phyloP scores from a whole-genome alignment of 2,113 vertebrate genomes.

The Candoia aspera region DNA sequence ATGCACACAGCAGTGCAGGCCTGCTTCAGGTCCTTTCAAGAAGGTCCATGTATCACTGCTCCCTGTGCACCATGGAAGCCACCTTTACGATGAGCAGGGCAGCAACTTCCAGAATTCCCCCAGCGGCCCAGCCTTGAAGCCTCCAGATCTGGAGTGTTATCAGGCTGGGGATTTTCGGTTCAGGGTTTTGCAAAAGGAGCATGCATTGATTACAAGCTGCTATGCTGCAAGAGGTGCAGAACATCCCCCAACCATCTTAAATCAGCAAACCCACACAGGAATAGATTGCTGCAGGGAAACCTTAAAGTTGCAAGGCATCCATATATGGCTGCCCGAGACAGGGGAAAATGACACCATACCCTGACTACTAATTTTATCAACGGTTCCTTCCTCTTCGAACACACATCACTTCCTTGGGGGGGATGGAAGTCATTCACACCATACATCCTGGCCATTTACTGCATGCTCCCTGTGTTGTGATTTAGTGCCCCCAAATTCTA shows the following conservation, averaged over 20 bases:
- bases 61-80: no score
- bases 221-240: constrained; percentile 23
- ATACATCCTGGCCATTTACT: neutral
- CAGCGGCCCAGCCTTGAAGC: no score
- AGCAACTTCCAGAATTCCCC: no score
- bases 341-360: neutral
- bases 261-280: neutral
- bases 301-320: neutral
- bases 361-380: neutral
- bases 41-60: no score
- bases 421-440: neutral
- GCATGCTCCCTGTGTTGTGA: no score
- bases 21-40: no score
- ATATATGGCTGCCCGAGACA: neutral
- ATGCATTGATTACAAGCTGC: neutral
- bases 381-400: neutral
- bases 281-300: neutral
- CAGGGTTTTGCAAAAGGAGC: no score
- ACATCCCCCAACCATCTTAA: neutral
- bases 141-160: no score
- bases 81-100: no score
- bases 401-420: neutral
- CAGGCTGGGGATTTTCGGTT: no score
- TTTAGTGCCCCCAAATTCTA: neutral
- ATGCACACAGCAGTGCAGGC: neutral